A percentile compares a stretch with the other conserved stretches of the same genome.
Evolutionary conservation across 2,888 invertebrate species (phyloP).

Genomic region (Rhaphigaster nebulosa): DNA sequence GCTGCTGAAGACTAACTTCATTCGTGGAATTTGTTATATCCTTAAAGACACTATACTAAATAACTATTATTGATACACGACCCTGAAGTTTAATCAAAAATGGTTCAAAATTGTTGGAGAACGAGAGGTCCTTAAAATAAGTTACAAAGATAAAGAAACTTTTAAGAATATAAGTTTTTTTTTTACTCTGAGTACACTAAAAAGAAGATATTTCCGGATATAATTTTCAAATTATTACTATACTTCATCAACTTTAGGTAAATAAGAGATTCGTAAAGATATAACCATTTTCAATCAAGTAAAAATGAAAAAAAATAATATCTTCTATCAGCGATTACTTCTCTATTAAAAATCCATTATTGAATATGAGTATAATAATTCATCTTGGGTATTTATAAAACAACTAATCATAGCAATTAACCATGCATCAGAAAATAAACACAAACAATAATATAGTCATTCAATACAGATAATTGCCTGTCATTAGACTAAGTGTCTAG

Average conservation of each 20-base stretch:
- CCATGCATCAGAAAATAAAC: neutral
- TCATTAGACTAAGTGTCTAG: neutral
- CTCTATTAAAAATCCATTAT: neutral
- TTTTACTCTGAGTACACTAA: no score
- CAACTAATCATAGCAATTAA: neutral
- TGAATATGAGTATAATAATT: neutral
- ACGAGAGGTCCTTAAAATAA: no score
- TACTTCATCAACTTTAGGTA: neutral
- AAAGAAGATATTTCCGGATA: no score
- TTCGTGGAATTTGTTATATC: no score
- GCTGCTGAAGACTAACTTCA: no score
- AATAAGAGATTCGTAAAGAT: neutral
- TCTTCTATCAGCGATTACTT: neutral
- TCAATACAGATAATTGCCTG: neutral
- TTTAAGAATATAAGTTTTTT: no score
- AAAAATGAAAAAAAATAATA: neutral
- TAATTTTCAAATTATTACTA: no score
- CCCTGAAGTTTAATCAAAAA: no score
- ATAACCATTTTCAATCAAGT: neutral
- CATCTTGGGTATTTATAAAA: neutral
- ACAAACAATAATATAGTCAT: conserved; percentile 1
- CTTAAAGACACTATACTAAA: no score
- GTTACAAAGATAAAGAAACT: no score
- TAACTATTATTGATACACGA: no score
- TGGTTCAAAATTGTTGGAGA: no score